Percentiles rank a stretch among this genome's conserved stretches.
These are phyloP conservation scores for Cataglyphis rosenhaueri DNA, from an alignment of 2,888 invertebrate genomes.

Conservation along the genomic window DNA sequence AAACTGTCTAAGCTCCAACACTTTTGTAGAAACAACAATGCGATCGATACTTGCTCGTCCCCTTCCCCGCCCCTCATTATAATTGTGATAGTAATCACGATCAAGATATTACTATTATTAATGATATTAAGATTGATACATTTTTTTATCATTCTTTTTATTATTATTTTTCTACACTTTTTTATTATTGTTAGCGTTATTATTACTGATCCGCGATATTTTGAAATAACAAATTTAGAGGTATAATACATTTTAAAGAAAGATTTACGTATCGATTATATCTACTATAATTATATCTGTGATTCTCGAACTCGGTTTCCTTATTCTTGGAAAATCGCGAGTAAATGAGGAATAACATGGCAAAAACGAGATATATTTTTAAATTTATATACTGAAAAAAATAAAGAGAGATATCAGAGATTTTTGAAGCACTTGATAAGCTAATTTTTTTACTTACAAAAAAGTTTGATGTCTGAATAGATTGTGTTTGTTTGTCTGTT, in stretches of 20 bases:
- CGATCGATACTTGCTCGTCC: slow-evolving; percentile 26
- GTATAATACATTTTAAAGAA: neutral
- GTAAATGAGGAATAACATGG: slow-evolving; percentile 11
- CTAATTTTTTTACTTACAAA: slow-evolving; percentile 15
- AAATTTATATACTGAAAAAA: slow-evolving; percentile 9
- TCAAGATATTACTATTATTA: slow-evolving; percentile 22
- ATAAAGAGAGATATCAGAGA: slow-evolving; percentile 8
- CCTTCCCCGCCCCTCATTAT: neutral
- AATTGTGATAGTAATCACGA: slow-evolving; percentile 17
- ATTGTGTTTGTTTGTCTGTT: slow-evolving; percentile 85
- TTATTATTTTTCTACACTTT: neutral
- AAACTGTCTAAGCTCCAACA: slow-evolving; percentile 33
- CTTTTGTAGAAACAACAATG: neutral
- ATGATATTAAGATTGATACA: neutral
- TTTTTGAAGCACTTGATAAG: slow-evolving; percentile 61
- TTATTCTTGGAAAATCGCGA: slow-evolving; percentile 4
- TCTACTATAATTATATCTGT: neutral
- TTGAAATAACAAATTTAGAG: neutral
- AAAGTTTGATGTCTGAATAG: slow-evolving; percentile 82
- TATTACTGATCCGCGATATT: neutral
- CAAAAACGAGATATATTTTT: slow-evolving; percentile 14
- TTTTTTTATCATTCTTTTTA: neutral
- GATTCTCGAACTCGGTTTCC: neutral
- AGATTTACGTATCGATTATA: slow-evolving; percentile 21
- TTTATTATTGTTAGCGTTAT: slow-evolving; percentile 15